These are phyloP conservation scores for Pogona vitticeps DNA, from an alignment of 2,113 vertebrate genomes.

Conservation along the genomic window DNA sequence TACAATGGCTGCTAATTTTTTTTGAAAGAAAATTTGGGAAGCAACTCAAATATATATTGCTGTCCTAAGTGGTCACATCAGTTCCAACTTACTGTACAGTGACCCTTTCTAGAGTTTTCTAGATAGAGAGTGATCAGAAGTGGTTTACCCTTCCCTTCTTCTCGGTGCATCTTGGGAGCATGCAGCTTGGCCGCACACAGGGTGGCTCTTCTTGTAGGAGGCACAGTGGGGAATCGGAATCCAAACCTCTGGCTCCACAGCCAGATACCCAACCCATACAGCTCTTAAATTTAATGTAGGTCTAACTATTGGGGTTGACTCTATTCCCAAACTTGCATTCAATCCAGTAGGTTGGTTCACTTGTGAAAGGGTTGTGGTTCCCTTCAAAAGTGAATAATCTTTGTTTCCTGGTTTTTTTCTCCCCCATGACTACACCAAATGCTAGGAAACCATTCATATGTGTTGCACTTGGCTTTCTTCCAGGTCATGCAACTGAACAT, in stretches of 20 bases:
- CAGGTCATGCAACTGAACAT: neutral
- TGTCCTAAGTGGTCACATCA: no score
- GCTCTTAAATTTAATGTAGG: neutral
- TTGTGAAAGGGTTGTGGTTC: neutral
- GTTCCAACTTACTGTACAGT: no score
- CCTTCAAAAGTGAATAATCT: neutral
- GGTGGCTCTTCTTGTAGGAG: no score
- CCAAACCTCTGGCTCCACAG: no score
- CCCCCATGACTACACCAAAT: neutral
- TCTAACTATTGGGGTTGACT: neutral
- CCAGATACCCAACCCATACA: no score
- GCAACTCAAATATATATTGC: neutral
- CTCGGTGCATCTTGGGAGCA: no score
- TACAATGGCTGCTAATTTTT: neutral
- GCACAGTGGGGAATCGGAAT: no score
- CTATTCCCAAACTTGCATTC: neutral
- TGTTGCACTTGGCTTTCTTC: neutral
- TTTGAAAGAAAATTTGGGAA: neutral
- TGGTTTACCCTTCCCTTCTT: no score
- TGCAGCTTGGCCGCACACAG: no score
- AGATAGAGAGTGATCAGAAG: no score
- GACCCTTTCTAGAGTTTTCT: no score
- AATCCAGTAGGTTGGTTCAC: neutral
- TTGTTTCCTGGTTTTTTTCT: neutral
- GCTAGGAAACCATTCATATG: neutral